phyloP scores from a whole-genome alignment of 1,140 invertebrate genomes.

The Andrena cerasifolii region DNA sequence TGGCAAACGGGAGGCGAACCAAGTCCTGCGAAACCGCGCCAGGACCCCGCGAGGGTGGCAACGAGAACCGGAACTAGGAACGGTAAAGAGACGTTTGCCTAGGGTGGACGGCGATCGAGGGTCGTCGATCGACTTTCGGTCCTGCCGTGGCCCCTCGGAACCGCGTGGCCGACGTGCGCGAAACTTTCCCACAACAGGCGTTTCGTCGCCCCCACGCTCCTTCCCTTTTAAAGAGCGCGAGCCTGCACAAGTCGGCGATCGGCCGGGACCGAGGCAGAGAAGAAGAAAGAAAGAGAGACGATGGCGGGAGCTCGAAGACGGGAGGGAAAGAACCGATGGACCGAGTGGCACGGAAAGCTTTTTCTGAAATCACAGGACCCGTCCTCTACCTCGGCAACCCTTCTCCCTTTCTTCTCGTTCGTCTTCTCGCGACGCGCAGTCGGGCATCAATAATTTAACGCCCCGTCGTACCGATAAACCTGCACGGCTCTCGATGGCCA shows the following conservation, averaged over 20 bases:
- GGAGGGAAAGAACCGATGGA: conserved; percentile 57
- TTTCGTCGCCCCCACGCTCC: conserved; percentile 54
- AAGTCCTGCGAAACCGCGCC: background rate
- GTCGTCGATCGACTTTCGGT: background rate
- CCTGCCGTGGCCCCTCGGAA: background rate
- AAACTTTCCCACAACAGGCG: conserved; percentile 62
- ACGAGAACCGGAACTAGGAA: no score
- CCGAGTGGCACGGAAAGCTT: conserved; percentile 67
- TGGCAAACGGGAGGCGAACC: no score
- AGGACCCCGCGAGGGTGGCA: no score
- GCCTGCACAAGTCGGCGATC: conserved; percentile 15
- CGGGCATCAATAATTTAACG: conserved; percentile 77
- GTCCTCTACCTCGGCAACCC: conserved; percentile 47
- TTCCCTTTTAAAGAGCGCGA: conserved; percentile 67
- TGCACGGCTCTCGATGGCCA: conserved; percentile 28
- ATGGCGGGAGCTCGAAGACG: conserved; percentile 35
- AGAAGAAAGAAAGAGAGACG: conserved; percentile 35
- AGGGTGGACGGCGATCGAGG: background rate
- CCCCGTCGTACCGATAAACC: conserved; percentile 72
- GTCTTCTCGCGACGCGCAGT: conserved; percentile 60
- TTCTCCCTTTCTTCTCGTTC: conserved; percentile 53
- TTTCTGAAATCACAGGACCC: conserved; percentile 73
- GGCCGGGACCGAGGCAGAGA: background rate
- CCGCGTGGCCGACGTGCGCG: background rate
- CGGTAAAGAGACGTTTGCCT: no score